Percentiles rank a stretch among this genome's conserved stretches.
Evolutionary conservation across 2,888 invertebrate genomes (phyloP).

Genomic region (Drosophila mayaguana): DNA sequence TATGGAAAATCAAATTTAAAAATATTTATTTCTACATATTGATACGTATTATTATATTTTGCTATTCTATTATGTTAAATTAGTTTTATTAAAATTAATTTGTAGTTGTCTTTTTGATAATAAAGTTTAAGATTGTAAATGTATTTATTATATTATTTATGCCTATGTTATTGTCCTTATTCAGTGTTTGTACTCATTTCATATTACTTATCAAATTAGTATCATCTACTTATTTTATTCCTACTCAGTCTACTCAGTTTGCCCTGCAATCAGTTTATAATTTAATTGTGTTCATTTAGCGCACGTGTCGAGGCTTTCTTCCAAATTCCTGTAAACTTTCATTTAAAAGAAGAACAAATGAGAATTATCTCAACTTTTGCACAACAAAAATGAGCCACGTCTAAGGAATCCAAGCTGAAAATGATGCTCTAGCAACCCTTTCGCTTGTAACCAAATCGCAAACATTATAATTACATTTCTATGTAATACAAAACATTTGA

Average conservation of each 20-base stretch:
- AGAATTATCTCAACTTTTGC: background rate
- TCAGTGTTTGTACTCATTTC: too few relatives aligned
- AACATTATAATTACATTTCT: constrained; percentile 8
- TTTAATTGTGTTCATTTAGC: background rate
- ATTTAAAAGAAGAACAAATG: background rate
- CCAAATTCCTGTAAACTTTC: too few relatives aligned
- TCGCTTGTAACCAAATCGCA: constrained; percentile 3
- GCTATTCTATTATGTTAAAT: too few relatives aligned
- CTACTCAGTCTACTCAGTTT: background rate
- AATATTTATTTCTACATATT: too few relatives aligned
- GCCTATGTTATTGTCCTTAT: too few relatives aligned
- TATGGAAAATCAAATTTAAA: too few relatives aligned
- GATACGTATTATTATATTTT: too few relatives aligned
- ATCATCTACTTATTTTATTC: too few relatives aligned
- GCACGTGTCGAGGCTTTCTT: background rate
- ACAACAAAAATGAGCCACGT: background rate
- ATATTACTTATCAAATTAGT: background rate
- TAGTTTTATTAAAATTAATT: too few relatives aligned
- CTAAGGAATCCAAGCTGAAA: background rate
- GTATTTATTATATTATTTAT: background rate
- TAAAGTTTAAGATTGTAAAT: too few relatives aligned
- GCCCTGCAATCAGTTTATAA: background rate
- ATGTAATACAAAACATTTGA: constrained; percentile 9
- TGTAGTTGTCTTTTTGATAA: too few relatives aligned
- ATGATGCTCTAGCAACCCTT: background rate